Percentiles rank a stretch among this genome's conserved stretches.
phyloP scores from a whole-genome alignment of 2,797 vertebrate genomes.

The Cyclopterus lumpus region DNA sequence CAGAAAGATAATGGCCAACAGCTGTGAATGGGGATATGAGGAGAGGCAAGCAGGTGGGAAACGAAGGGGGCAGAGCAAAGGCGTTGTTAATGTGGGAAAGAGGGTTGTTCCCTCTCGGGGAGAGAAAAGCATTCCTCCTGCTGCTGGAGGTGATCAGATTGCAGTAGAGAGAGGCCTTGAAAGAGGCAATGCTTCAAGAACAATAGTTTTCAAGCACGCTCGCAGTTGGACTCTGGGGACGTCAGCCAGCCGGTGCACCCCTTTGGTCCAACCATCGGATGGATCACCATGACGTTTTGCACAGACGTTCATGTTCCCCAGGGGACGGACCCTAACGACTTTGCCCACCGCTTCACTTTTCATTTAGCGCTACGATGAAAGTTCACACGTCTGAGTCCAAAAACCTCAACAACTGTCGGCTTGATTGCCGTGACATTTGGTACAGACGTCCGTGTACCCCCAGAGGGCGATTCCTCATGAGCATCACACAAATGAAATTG shows the following conservation, averaged over 20 bases:
- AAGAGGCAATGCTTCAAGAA: conserved; percentile 18
- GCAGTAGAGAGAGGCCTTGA: conserved; percentile 51
- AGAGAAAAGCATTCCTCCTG: conserved; percentile 81
- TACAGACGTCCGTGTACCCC: not conserved
- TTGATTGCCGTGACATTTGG: not conserved
- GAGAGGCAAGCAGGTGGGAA: conserved; percentile 73
- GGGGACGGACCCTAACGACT: too few relatives aligned
- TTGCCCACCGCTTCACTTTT: not conserved
- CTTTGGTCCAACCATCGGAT: not conserved
- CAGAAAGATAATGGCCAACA: conserved; percentile 77
- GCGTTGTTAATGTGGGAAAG: conserved; percentile 70
- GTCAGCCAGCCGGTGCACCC: not conserved
- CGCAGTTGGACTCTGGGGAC: not conserved
- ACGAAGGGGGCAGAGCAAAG: conserved; percentile 48
- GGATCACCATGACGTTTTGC: not conserved
- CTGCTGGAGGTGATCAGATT: conserved; percentile 84
- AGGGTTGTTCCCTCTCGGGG: conserved; percentile 63
- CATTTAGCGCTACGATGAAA: not conserved
- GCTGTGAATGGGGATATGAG: conserved; percentile 71
- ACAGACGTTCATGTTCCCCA: not conserved
- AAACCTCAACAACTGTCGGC: not conserved
- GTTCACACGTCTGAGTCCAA: not conserved
- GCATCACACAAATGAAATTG: not conserved
- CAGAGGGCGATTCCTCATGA: not conserved
- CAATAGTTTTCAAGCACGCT: not conserved